phyloP scores from a whole-genome alignment of 2,888 invertebrate genomes.

The Omphaloscelis lunosa region DNA sequence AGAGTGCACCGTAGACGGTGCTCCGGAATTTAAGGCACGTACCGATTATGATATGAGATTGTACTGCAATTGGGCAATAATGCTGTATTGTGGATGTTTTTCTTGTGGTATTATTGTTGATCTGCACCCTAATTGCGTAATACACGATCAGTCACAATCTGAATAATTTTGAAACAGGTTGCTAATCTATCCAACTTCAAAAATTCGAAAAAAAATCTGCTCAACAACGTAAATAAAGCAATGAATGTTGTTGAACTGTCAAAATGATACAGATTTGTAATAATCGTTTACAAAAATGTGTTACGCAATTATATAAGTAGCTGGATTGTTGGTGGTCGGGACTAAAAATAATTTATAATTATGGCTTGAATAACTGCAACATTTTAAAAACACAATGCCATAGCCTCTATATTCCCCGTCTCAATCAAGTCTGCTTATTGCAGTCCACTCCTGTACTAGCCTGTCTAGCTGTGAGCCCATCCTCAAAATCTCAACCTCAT shows the following conservation, averaged over 20 bases:
- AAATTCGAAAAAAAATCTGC: no score
- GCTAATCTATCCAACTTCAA: no score
- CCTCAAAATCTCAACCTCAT: neutral
- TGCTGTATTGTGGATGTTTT: conserved; percentile 23
- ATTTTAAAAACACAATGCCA: neutral
- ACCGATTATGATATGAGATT: conserved; percentile 52
- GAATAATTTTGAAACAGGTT: no score
- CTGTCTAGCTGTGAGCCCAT: neutral
- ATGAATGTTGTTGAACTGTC: no score
- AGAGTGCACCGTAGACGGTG: conserved; percentile 29
- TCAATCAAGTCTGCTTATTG: neutral
- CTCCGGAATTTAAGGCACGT: conserved; percentile 51
- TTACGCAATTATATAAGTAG: no score
- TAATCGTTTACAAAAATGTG: no score
- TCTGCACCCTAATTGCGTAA: no score
- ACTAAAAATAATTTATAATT: neutral
- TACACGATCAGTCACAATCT: no score
- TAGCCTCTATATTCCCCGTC: no score
- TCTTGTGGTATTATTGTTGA: conserved; percentile 5
- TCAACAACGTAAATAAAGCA: no score
- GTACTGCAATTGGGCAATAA: conserved; percentile 45
- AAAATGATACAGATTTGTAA: no score
- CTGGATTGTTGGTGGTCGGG: neutral
- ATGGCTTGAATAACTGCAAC: no score
- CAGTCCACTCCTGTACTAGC: neutral